Base-by-base conservation (phyloP, 2,113 vertebrate species). In the Ifrita kowaldi region DNA sequence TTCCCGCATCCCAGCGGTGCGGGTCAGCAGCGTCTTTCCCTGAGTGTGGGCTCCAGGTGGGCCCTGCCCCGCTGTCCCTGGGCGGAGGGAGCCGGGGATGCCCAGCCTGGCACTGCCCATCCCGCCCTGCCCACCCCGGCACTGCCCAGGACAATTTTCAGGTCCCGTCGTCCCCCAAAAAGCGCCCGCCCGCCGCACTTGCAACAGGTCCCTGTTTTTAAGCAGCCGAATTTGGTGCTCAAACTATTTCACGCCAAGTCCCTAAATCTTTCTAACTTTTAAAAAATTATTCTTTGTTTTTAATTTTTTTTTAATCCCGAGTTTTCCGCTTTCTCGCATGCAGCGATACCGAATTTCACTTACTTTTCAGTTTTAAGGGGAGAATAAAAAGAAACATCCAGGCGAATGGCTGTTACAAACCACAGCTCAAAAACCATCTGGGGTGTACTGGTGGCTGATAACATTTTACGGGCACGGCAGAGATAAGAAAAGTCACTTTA, bases 241-340 rank as follows among this genome's bases (percentile, higher is more conserved):
- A 28, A 67, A 28, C 11, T 12, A 4, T 41, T 35, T 57, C 35
- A 15, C 62, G 10, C 42, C 56, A 3, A 52, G 1, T 20, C 16
- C 32, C 37, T 32, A 4, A 15, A 1, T 35, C 35, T 60, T 60
- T 13, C 7, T 5, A 33, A 33, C 4, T 20, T 70, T 57, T 21
- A 2, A 11, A 17, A 17, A 10, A 4, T 6, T 7, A 16, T 7
- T 18, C 3, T 19, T n/a, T 4, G 4, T 6, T n/a, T 32, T 30
- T 4, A 33, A 52, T 11, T 35, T 41, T 26, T 23, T 50, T 60
- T 27, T 0, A 12, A 70, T 10, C 19, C 30, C 1, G 1, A 8
- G 3, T 39, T 28, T 41, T 24, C 27, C 8, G 4, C 19, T 83
- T 76, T n/a, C 32, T 56, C 15, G 10, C 32, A 5, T 5, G 30